These are phyloP conservation scores for Parochlus steinenii DNA, from an alignment of 2,888 invertebrate species.

Conservation along the genomic window DNA sequence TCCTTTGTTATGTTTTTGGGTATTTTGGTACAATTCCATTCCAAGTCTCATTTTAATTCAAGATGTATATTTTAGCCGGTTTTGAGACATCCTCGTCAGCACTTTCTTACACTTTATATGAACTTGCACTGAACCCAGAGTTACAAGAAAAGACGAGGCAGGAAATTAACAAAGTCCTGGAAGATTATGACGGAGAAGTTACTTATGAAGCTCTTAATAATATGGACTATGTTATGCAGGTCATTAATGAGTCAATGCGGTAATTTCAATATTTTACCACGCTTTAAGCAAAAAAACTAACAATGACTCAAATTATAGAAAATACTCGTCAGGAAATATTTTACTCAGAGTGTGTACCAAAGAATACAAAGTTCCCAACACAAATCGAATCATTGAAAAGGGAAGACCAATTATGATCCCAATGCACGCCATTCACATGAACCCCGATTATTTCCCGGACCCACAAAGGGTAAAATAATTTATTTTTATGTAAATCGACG, in stretches of 20 bases:
- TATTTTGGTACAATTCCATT: not conserved
- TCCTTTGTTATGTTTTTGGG: slow-evolving; percentile 10
- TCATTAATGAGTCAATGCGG: slow-evolving; percentile 10
- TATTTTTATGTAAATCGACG: no score
- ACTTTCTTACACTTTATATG: slow-evolving; percentile 22
- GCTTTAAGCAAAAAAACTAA: not conserved
- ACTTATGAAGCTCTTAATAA: slow-evolving; percentile 7
- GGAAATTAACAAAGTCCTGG: slow-evolving; percentile 10
- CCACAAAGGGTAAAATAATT: slow-evolving; percentile 42
- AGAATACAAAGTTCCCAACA: slow-evolving; percentile 33
- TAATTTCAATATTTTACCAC: not conserved
- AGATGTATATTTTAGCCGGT: slow-evolving; percentile 32
- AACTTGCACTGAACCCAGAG: slow-evolving; percentile 10
- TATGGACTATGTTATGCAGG: slow-evolving; percentile 8
- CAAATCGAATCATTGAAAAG: slow-evolving; percentile 34
- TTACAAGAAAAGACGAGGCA: slow-evolving; percentile 10
- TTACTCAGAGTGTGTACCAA: slow-evolving; percentile 35
- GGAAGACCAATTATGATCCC: slow-evolving; percentile 37
- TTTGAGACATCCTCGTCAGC: slow-evolving; percentile 43
- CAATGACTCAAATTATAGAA: no score
- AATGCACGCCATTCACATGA: slow-evolving; percentile 38
- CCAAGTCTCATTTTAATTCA: not conserved
- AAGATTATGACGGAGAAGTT: slow-evolving; percentile 5
- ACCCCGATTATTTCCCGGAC: slow-evolving; percentile 39
- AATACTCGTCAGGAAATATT: slow-evolving; percentile 35